Evolutionary conservation across 2,113 vertebrate species (phyloP).

Genomic region (Mus pahari): DNA sequence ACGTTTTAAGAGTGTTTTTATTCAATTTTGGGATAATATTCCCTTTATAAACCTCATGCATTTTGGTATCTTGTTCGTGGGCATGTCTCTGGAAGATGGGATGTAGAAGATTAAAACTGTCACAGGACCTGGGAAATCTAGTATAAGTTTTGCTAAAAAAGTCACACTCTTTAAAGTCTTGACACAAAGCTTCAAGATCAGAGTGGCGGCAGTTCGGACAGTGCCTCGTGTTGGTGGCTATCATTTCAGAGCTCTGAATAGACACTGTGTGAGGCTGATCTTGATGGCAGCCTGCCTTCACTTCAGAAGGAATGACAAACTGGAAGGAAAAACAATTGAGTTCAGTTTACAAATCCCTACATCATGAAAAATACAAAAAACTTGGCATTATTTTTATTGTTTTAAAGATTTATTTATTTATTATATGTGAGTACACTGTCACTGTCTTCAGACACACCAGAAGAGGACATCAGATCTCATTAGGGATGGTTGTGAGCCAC

Average conservation of each 20-base stretch:
- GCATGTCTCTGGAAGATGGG: slow-evolving; percentile 96
- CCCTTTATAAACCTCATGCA: slow-evolving; percentile 95
- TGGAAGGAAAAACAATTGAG: slow-evolving; percentile 81
- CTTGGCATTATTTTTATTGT: slow-evolving; percentile 49
- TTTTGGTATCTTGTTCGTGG: slow-evolving; percentile 95
- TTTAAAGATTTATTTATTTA: no score
- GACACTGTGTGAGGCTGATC: slow-evolving; percentile 94
- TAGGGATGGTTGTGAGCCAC: no score
- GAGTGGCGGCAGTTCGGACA: slow-evolving; percentile 94
- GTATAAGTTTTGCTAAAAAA: slow-evolving; percentile 93
- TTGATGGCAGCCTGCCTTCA: slow-evolving; percentile 89
- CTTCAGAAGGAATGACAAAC: slow-evolving; percentile 95
- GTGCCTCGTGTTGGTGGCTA: slow-evolving; percentile 96
- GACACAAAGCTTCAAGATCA: slow-evolving; percentile 94
- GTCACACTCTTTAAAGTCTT: slow-evolving; percentile 94
- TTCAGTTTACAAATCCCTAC: slow-evolving; percentile 61
- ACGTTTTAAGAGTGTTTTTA: slow-evolving; percentile 91
- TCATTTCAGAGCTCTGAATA: slow-evolving; percentile 98
- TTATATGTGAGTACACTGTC: no score
- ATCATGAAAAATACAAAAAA: slow-evolving; percentile 27
- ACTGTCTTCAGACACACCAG: no score
- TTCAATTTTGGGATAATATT: slow-evolving; percentile 90
- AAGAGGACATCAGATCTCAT: no score
- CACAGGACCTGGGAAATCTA: slow-evolving; percentile 87
- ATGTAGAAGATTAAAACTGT: slow-evolving; percentile 92